These are phyloP conservation scores for Agraylea sexmaculata DNA, from an alignment of 1,140 invertebrate genomes.

Conservation along the genomic window DNA sequence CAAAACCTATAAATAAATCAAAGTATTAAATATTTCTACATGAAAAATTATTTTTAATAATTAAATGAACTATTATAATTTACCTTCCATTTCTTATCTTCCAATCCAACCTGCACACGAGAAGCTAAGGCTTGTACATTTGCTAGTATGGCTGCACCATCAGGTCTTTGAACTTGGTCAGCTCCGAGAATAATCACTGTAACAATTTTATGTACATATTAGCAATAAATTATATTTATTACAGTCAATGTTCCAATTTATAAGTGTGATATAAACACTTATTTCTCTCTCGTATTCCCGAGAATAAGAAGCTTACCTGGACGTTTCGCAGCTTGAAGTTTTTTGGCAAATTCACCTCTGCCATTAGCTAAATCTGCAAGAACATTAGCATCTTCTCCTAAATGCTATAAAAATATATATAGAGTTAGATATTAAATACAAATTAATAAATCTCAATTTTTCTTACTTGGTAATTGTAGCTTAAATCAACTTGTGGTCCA, in stretches of 20 bases:
- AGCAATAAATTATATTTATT: neutral
- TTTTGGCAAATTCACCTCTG: conserved; percentile 62
- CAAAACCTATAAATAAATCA: conserved; percentile 60
- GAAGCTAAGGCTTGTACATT: conserved; percentile 61
- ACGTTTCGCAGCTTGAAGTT: conserved; percentile 67
- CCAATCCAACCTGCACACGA: conserved; percentile 33
- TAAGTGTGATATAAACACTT: neutral
- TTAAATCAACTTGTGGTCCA: conserved; percentile 86
- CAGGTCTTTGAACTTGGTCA: conserved; percentile 63
- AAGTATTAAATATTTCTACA: conserved; percentile 7
- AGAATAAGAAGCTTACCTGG: conserved; percentile 43
- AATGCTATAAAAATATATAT: conserved; percentile 45
- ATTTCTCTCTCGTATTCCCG: no score
- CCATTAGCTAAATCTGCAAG: conserved; percentile 65
- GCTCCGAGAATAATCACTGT: conserved; percentile 81
- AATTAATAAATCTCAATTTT: conserved; percentile 5
- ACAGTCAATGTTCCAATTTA: neutral
- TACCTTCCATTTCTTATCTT: conserved; percentile 35
- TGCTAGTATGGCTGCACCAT: conserved; percentile 67
- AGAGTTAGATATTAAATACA: conserved; percentile 19
- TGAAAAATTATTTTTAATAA: conserved; percentile 9
- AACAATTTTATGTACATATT: neutral
- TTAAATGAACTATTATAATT: conserved; percentile 11
- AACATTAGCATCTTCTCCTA: conserved; percentile 64
- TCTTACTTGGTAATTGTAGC: conserved; percentile 79